Conservation (phyloP, 1,140 invertebrate genomes). For the Tetraneura akinire region DNA sequence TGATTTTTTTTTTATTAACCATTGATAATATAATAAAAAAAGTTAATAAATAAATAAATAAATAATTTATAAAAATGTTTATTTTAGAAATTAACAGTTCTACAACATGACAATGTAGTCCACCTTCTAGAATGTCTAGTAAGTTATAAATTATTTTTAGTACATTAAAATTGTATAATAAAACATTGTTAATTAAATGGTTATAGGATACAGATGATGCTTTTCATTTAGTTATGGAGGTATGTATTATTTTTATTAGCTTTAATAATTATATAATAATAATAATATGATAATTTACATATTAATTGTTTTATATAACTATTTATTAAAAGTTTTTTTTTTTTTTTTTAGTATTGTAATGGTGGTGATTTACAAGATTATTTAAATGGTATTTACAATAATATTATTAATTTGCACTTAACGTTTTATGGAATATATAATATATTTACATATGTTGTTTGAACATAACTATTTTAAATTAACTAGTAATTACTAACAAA, state of each 20-base stretch:
- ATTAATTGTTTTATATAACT: conserved; percentile 12
- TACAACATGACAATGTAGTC: conserved; percentile 98
- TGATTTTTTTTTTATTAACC: too few species aligned
- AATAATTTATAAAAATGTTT: background rate
- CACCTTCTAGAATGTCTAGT: conserved; percentile 83
- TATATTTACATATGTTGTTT: too few species aligned
- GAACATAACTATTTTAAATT: too few species aligned
- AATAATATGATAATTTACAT: too few species aligned
- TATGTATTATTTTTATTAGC: conserved; percentile 60
- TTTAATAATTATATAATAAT: too few species aligned
- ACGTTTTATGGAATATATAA: too few species aligned
- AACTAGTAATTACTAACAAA: too few species aligned
- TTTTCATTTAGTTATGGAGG: conserved; percentile 72
- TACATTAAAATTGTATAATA: background rate
- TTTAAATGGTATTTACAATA: conserved; percentile 70
- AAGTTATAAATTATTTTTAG: conserved; percentile 21
- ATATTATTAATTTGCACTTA: background rate
- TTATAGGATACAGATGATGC: conserved; percentile 47
- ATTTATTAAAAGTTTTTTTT: conserved; percentile 50
- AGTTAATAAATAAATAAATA: background rate
- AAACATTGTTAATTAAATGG: background rate
- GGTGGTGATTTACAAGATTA: conserved; percentile 98
- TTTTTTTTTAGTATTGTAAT: conserved; percentile 86
- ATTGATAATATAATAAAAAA: too few species aligned
- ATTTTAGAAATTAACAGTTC: conserved; percentile 82